These are phyloP conservation scores for Lindbergichthys nudifrons DNA, from an alignment of 2,797 vertebrate genomes.

Conservation along the genomic window DNA sequence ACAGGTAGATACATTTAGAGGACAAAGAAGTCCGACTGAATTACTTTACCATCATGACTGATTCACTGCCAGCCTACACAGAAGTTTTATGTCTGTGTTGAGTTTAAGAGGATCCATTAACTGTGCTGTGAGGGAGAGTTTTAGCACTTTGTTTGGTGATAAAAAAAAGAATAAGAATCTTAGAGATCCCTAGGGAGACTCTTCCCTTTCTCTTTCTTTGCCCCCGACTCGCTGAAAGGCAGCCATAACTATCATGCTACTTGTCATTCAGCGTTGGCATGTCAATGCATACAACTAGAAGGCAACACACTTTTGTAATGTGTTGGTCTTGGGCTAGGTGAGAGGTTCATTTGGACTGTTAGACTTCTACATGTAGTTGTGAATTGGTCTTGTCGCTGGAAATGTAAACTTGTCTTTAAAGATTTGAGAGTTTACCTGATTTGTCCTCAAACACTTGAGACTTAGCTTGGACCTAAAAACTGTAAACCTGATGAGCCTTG, in stretches of 20 bases:
- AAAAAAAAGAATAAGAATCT: constrained; percentile 14
- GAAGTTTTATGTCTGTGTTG: constrained; percentile 32
- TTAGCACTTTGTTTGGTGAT: constrained; percentile 20
- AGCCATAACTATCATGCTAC: background rate
- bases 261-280: background rate
- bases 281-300: background rate
- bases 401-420: background rate
- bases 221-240: background rate
- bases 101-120: constrained; percentile 45
- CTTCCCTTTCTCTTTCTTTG: background rate
- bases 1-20: constrained; percentile 50
- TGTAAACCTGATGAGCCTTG: background rate
- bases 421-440: background rate
- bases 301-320: background rate
- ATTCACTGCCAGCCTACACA: constrained; percentile 34
- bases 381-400: background rate
- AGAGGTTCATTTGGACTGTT: background rate
- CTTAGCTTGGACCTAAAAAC: background rate
- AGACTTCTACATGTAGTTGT: background rate
- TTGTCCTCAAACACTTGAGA: background rate
- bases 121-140: constrained; percentile 33
- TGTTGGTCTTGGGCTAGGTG: background rate
- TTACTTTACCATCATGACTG: constrained; percentile 33
- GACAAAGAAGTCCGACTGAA: constrained; percentile 44
- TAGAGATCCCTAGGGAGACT: constrained; percentile 17